Percentiles rank a stretch among this genome's conserved stretches.
Conservation (phyloP, 2,888 invertebrate genomes). For the Phrixothrix hirtus region DNA sequence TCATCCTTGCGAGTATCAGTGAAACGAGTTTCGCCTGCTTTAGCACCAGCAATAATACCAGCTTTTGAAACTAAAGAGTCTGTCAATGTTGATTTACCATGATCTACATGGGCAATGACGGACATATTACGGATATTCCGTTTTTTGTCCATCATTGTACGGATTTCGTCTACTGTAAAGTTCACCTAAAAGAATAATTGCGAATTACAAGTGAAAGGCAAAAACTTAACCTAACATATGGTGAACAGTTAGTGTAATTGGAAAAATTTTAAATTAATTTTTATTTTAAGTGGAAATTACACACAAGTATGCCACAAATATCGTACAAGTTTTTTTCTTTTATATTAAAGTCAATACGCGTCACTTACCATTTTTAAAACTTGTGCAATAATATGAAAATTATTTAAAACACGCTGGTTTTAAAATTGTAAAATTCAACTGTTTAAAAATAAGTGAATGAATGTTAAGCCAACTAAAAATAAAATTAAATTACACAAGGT, state of each 20-base stretch:
- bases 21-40: constrained; percentile 98
- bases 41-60: constrained; percentile 98
- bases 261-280: constrained; percentile 1
- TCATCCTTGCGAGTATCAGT: constrained; percentile 99
- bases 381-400: neutral
- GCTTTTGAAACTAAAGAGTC: constrained; percentile 99
- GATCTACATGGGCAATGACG: constrained; percentile 99
- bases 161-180: constrained; percentile 99
- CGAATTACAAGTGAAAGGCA: constrained; percentile 4
- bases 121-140: constrained; percentile 99
- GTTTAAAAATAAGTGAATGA: constrained; percentile 1
- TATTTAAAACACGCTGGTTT: neutral
- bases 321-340: neutral
- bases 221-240: too few relatives aligned
- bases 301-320: neutral
- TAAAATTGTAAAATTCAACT: neutral
- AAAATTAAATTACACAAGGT: constrained; percentile 25
- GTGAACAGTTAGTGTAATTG: neutral
- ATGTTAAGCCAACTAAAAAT: constrained; percentile 26
- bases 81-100: constrained; percentile 99
- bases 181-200: constrained; percentile 93
- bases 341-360: constrained; percentile 1
- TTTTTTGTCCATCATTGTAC: constrained; percentile 99
- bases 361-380: constrained; percentile 8
- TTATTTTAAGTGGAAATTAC: neutral